Evolutionary conservation across 2,797 vertebrate genomes (phyloP).

Genomic region (Peromyscus nudipes): DNA sequence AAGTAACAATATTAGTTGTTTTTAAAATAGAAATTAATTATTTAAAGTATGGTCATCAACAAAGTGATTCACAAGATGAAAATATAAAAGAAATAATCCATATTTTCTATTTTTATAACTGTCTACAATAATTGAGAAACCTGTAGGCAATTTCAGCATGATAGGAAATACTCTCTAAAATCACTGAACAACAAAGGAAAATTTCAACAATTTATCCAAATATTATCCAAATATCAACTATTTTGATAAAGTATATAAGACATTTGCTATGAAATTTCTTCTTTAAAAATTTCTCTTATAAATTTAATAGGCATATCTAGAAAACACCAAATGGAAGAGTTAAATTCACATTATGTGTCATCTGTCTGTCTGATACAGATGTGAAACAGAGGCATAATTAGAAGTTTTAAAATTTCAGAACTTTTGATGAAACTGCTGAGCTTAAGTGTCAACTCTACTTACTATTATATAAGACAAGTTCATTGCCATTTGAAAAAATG

Average conservation of each 20-base stretch:
- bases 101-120: conserved; percentile 5
- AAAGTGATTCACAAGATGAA: conserved; percentile 42
- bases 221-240: neutral
- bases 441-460: neutral
- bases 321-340: neutral
- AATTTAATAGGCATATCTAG: neutral
- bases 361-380: neutral
- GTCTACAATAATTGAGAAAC: neutral
- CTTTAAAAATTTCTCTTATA: neutral
- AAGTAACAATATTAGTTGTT: neutral
- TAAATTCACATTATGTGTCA: neutral
- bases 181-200: neutral
- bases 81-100: neutral
- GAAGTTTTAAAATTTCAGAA: neutral
- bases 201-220: neutral
- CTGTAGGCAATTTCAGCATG: neutral
- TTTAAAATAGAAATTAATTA: neutral
- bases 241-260: conserved; percentile 4
- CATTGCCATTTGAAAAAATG: neutral
- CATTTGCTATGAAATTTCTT: neutral
- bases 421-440: neutral
- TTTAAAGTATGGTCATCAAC: neutral
- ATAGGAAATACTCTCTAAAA: neutral
- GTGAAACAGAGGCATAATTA: neutral
- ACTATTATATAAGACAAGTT: neutral